Percentiles rank a stretch among this genome's conserved stretches.
Evolutionary conservation across 92 coral and sea anemone species (phyloP).

Genomic region (Paramuricea clavata): DNA sequence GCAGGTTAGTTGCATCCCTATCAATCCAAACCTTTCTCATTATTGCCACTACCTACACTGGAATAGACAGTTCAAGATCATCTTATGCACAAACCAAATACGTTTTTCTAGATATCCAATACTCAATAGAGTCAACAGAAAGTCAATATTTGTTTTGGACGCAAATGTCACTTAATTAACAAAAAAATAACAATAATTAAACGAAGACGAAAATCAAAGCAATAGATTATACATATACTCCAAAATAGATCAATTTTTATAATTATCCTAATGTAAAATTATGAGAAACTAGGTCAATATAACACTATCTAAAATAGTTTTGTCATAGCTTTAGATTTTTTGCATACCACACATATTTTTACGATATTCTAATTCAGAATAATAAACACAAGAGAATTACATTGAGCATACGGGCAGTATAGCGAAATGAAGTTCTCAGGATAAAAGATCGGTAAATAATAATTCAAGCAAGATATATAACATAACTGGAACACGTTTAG

Average conservation of each 20-base stretch:
- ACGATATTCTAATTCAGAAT: not conserved
- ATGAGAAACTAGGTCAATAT: not conserved
- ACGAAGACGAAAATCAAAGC: no score
- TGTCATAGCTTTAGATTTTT: slow-evolving; percentile 4
- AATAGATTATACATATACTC: not conserved
- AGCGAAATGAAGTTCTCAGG: slow-evolving; percentile 13
- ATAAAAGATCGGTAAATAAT: not conserved
- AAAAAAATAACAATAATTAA: no score
- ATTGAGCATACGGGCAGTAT: not conserved
- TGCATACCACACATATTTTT: slow-evolving; percentile 41
- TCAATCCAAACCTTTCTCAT: no score
- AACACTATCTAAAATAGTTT: not conserved
- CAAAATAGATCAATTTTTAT: not conserved
- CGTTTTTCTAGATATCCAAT: no score
- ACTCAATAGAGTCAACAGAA: no score
- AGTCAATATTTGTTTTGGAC: no score
- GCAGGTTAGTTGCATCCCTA: no score
- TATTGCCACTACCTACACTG: no score
- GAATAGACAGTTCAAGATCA: no score
- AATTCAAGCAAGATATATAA: not conserved
- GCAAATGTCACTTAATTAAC: no score
- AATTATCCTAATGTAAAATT: not conserved
- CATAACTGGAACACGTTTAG: not conserved
- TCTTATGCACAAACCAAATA: no score
- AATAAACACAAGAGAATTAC: slow-evolving; percentile 21